phyloP scores from a whole-genome alignment of 2,113 vertebrate genomes.

The Plecturocebus donacophilus region DNA sequence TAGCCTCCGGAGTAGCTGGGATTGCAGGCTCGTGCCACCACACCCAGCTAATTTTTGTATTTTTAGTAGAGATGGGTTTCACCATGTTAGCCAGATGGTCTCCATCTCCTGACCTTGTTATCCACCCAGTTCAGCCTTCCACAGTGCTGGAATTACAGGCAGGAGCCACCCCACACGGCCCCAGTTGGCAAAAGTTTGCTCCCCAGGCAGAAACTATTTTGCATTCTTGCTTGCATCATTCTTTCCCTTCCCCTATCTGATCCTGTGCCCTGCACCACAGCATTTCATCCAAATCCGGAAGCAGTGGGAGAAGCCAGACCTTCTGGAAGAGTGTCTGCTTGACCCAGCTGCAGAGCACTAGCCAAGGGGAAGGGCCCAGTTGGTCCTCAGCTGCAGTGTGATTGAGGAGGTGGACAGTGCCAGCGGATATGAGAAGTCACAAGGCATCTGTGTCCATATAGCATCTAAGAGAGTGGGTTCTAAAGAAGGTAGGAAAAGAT shows the following conservation, averaged over 20 bases:
- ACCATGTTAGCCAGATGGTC: no score
- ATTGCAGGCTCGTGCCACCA: no score
- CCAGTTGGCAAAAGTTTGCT: not conserved
- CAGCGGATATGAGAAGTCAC: rapidly evolving
- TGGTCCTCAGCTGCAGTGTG: not conserved
- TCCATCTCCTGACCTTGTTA: no score
- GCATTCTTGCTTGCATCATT: not conserved
- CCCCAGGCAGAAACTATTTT: not conserved
- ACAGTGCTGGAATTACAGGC: no score
- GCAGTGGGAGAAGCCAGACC: not conserved
- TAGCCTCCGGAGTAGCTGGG: no score
- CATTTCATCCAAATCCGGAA: not conserved
- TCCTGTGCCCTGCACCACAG: no score
- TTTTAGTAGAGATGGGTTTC: no score
- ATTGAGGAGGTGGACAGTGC: not conserved
- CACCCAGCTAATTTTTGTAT: no score
- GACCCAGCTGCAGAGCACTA: not conserved
- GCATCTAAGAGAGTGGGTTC: not conserved
- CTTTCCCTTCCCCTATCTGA: not conserved
- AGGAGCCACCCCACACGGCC: no score
- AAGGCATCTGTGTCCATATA: not conserved
- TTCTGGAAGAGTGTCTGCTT: not conserved
- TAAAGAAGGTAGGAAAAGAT: not conserved
- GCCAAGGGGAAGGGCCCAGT: no score
- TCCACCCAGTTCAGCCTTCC: no score